Conservation (phyloP, 2,113 vertebrate genomes). For the Brachirus orientalis region DNA sequence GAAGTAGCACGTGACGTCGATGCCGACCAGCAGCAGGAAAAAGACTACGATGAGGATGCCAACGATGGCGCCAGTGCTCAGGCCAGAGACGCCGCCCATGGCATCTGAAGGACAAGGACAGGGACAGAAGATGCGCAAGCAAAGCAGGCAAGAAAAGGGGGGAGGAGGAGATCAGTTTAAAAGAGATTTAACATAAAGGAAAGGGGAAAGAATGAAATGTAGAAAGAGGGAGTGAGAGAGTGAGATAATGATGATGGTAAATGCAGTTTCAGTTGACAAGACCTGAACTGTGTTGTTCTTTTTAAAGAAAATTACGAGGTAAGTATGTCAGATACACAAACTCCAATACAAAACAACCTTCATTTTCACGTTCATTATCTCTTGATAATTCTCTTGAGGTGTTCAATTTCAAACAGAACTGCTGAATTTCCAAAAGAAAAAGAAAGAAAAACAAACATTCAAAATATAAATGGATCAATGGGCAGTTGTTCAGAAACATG, state of each 20-base stretch:
- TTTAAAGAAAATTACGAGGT: neutral
- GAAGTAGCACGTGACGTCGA: constrained; percentile 98
- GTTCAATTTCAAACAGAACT: constrained; percentile 43
- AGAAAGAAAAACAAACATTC: too few relatives aligned
- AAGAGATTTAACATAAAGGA: constrained; percentile 28
- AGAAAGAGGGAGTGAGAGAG: constrained; percentile 43
- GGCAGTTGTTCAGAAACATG: too few relatives aligned
- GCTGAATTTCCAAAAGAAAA: constrained; percentile 1
- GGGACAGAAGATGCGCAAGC: constrained; percentile 32
- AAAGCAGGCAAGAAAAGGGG: constrained; percentile 37
- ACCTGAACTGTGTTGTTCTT: constrained; percentile 30
- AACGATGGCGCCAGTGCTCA: constrained; percentile 94
- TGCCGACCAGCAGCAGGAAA: constrained; percentile 89
- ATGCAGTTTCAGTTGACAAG: constrained; percentile 17
- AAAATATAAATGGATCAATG: too few relatives aligned
- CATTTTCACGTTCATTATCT: constrained; percentile 10
- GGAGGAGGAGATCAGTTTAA: constrained; percentile 12
- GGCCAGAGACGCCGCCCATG: constrained; percentile 74
- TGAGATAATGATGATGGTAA: constrained; percentile 45
- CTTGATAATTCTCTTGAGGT: constrained; percentile 35
- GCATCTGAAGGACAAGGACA: constrained; percentile 52
- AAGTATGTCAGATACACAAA: neutral
- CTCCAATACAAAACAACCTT: neutral
- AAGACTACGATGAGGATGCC: constrained; percentile 97
- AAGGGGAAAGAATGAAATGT: constrained; percentile 48